phyloP scores from a whole-genome alignment of 2,113 vertebrate species.

The Noturus placidus region DNA sequence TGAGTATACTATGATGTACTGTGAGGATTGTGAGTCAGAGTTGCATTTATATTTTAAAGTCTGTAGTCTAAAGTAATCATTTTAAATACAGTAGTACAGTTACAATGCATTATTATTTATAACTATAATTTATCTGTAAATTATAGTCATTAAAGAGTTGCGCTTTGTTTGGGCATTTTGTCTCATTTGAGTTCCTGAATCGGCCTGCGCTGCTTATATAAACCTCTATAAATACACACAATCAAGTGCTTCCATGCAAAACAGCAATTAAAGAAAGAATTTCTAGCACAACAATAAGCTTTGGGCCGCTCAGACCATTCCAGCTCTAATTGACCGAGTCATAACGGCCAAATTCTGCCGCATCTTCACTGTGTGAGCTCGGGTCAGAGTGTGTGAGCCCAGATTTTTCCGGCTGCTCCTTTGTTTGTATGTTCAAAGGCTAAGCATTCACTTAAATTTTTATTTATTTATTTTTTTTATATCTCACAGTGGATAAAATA shows the following conservation, averaged over 20 bases:
- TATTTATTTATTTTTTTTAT: not conserved
- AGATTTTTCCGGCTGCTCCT: conserved; percentile 49
- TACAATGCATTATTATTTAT: not conserved
- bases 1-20: not conserved
- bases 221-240: conserved; percentile 4
- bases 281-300: conserved; percentile 31
- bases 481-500: not conserved
- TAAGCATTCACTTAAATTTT: conserved; percentile 6
- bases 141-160: not conserved
- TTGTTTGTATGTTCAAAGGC: conserved; percentile 45
- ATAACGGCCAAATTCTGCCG: conserved; percentile 46
- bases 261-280: conserved; percentile 39
- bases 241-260: not conserved
- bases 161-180: not conserved
- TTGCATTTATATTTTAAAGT: not conserved
- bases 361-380: conserved; percentile 39
- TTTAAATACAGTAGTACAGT: not conserved
- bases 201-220: not conserved
- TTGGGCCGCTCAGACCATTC: conserved; percentile 9
- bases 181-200: not conserved
- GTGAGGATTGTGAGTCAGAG: not conserved
- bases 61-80: not conserved
- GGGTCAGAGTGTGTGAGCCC: conserved; percentile 49
- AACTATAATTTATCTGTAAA: not conserved
- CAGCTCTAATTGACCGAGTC: conserved; percentile 47